A percentile compares a stretch with the other conserved stretches of the same genome.
Evolutionary conservation across 2,113 vertebrate species (phyloP).

Genomic region (Daphoenositta chrysoptera): DNA sequence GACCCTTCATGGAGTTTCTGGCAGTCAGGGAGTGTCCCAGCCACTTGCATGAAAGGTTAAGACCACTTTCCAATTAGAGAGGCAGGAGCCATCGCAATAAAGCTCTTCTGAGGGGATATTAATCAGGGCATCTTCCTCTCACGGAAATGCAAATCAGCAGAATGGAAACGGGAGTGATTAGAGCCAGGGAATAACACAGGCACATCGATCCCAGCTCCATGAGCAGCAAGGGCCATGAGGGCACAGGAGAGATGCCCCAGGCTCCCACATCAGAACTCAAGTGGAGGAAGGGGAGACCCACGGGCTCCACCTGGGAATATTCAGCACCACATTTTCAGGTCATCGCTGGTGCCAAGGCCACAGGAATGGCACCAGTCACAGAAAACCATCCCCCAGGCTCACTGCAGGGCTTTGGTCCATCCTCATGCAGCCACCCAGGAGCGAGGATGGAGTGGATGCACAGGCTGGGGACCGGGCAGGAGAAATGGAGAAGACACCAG

Average conservation of each 20-base stretch:
- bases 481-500: neutral
- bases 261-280: neutral
- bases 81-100: slow-evolving; percentile 53
- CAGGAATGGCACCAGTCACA: neutral
- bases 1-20: neutral
- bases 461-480: rapidly evolving
- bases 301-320: neutral
- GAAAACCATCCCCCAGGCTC: neutral
- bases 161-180: slow-evolving; percentile 41
- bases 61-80: slow-evolving; percentile 65
- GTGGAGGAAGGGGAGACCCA: neutral
- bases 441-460: rapidly evolving
- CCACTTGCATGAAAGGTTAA: slow-evolving; percentile 46
- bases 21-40: neutral
- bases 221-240: neutral
- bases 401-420: neutral
- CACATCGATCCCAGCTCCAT: neutral
- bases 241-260: neutral
- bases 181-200: neutral
- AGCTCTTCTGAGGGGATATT: slow-evolving; percentile 66
- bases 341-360: neutral
- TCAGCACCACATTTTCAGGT: neutral
- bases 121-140: slow-evolving; percentile 65
- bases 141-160: slow-evolving; percentile 63
- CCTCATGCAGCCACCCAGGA: neutral